Percentiles rank a stretch among this genome's conserved stretches.
These are phyloP conservation scores for Rhizomys pruinosus DNA, from an alignment of 2,113 vertebrate genomes.

Conservation along the genomic window DNA sequence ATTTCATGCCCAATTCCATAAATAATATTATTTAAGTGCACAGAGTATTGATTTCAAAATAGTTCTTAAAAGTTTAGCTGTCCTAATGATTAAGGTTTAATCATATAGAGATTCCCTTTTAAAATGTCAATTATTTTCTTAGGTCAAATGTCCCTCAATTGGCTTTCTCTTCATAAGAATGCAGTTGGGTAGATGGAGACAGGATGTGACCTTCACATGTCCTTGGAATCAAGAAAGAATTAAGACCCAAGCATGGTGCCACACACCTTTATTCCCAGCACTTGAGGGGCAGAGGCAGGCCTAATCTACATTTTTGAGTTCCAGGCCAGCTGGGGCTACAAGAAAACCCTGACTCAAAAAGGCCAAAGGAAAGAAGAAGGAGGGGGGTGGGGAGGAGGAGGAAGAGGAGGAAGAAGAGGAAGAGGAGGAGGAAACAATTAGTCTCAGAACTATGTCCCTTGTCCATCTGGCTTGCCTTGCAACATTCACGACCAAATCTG, in stretches of 20 bases:
- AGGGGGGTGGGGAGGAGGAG: too few relatives aligned
- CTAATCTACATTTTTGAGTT: too few relatives aligned
- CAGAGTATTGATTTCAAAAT: background rate
- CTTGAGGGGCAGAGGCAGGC: too few relatives aligned
- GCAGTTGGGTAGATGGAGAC: background rate
- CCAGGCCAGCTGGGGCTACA: too few relatives aligned
- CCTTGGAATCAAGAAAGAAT: background rate
- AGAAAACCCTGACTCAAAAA: too few relatives aligned
- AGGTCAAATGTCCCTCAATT: background rate
- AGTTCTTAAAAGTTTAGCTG: slow-evolving; percentile 9
- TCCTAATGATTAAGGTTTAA: background rate
- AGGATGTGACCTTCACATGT: background rate
- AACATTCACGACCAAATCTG: background rate
- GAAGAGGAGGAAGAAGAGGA: too few relatives aligned
- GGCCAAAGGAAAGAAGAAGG: too few relatives aligned
- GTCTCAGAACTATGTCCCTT: background rate
- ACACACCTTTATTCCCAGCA: too few relatives aligned
- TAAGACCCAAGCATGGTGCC: too few relatives aligned
- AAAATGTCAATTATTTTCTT: background rate
- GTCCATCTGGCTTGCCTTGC: background rate
- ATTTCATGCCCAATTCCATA: background rate
- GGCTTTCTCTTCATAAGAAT: background rate
- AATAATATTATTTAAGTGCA: background rate
- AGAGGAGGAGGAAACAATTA: too few relatives aligned
- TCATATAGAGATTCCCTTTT: slow-evolving; percentile 11